Conservation (phyloP, 2,888 invertebrate species). For the Nebria brevicollis region DNA sequence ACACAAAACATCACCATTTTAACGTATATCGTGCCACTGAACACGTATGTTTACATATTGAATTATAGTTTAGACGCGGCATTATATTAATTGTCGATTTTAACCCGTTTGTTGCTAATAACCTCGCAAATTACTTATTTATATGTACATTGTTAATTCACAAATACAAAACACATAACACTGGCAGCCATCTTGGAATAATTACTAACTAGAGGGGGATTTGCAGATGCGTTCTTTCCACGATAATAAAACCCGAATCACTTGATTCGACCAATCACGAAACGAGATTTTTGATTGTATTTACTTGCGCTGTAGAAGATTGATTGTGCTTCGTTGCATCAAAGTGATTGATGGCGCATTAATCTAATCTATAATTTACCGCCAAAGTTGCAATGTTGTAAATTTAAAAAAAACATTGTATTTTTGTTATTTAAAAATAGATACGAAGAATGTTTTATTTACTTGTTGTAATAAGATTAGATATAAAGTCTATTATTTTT, state of each 20-base stretch:
- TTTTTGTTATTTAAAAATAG: not conserved
- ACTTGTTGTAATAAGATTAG: not conserved
- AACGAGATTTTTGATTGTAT: not conserved
- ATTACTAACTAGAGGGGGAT: not conserved
- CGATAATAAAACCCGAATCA: not conserved
- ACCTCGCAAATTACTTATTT: not conserved
- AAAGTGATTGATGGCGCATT: not conserved
- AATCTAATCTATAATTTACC: not conserved
- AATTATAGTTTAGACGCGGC: not conserved
- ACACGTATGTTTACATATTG: not conserved
- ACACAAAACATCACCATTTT: not conserved
- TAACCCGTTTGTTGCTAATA: not conserved
- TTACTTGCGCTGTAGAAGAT: not conserved
- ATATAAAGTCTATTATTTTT: not conserved
- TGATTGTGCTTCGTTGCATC: not conserved
- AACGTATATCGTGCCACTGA: not conserved
- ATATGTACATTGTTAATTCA: not conserved
- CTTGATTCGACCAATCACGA: not conserved
- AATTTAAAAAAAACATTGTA: not conserved
- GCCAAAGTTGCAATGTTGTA: not conserved
- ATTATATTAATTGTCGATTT: not conserved
- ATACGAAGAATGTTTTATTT: not conserved
- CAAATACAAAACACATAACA: slow-evolving; percentile 1
- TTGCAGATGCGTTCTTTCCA: not conserved
- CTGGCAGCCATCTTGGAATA: not conserved